A percentile compares a stretch with the other conserved stretches of the same genome.
These are phyloP conservation scores for Halesus radiatus DNA, from an alignment of 1,140 invertebrate genomes.

Conservation along the genomic window DNA sequence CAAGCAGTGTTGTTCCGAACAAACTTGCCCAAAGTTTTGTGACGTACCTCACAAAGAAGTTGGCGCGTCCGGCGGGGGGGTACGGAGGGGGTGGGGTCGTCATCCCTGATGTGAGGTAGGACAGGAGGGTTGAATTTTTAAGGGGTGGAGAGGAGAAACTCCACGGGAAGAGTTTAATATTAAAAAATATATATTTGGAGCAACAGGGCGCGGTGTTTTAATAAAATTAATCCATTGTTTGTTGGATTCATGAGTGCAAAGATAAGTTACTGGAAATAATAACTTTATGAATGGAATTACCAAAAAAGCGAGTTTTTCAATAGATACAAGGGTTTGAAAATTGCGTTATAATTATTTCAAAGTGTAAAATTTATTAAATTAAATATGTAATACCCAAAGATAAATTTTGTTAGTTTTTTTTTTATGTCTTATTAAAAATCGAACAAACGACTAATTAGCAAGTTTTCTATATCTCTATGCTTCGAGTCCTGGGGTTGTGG, in stretches of 20 bases:
- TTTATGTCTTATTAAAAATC: too few species aligned
- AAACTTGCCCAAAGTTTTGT: conserved; percentile 69
- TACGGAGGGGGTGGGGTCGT: conserved; percentile 30
- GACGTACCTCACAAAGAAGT: conserved; percentile 70
- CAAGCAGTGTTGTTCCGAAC: conserved; percentile 62
- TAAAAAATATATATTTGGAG: conserved; percentile 40
- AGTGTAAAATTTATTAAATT: too few species aligned
- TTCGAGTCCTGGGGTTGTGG: too few species aligned
- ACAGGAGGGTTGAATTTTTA: not conserved
- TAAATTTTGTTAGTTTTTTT: too few species aligned
- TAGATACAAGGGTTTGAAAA: too few species aligned
- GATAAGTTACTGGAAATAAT: not conserved
- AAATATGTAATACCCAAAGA: too few species aligned
- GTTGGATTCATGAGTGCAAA: conserved; percentile 35
- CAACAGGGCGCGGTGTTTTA: conserved; percentile 33
- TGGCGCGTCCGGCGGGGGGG: conserved; percentile 57
- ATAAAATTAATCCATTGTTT: conserved; percentile 44
- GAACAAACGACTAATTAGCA: too few species aligned
- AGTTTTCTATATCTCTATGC: too few species aligned
- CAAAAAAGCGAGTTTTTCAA: too few species aligned
- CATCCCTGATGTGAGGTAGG: conserved; percentile 55
- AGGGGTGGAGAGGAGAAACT: conserved; percentile 59
- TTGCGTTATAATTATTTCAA: too few species aligned
- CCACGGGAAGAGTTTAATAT: conserved; percentile 51
- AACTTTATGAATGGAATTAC: too few species aligned